Base-by-base conservation (phyloP, 2,888 invertebrate species). In the Erynnis tages region DNA sequence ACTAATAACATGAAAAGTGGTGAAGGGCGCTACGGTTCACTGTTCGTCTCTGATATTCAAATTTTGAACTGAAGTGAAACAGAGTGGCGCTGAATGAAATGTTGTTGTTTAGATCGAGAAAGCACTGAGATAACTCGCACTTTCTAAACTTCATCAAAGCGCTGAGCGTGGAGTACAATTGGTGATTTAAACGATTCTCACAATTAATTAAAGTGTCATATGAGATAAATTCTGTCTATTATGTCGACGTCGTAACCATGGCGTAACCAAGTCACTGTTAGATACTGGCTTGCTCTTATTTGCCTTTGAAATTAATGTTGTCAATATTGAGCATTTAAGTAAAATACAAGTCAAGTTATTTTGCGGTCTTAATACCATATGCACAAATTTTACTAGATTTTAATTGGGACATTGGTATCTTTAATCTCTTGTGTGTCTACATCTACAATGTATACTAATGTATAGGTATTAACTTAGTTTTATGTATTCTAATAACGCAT, bases 91-190 rank as follows among this genome's bases (percentile, higher is more conserved):
- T 25, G 7, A 19, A 19, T 41, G 10, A 25, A 34, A 14, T 32
- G 38, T 35, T 43, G 27, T 50, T 43, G 27, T 50, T 43, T 27
- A 52, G 30, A 25, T 53, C 53, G 54, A 34, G 61, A 66, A 62
- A 67, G 62, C 60, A 56, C 38, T 52, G 46, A 55, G 56, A 44
- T 43, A 56, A 67, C 65, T 67, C 64, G 56, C 66, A 57, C 72
- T 72, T 70, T 72, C 69, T 64, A 66, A 55, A 55, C 21, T 38
- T 49, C 27, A 37, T 41, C 46, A 27, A 47, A 14, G 29, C 35
- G 10, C 19, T 14, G 43, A 32, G 6, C 21, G 41, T 29, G 19
- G 35, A 45, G 23, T 53, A 56, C 57, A 50, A 55, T 56, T 52
- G 53, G 50, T 37, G 53, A 35, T 48, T 44, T 37, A 59, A 57